Percentiles rank a stretch among this genome's conserved stretches.
Evolutionary conservation across 1,140 invertebrate species (phyloP).

Genomic region (Panagrolaimus sp.): DNA sequence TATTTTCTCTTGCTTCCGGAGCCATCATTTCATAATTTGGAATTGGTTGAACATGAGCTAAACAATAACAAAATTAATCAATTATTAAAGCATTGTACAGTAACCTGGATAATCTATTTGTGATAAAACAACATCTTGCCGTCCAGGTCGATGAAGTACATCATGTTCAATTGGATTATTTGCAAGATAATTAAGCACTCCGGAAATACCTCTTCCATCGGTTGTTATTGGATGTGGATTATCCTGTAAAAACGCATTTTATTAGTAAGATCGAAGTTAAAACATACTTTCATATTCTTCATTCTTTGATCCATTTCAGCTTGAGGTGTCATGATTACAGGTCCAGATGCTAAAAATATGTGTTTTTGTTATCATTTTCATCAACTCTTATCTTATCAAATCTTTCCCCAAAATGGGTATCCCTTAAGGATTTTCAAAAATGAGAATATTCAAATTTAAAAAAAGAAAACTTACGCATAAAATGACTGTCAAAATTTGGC

Average conservation of each 20-base stretch:
- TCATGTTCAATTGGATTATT: slow-evolving; percentile 1
- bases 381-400: no score
- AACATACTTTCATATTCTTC: background rate
- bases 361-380: background rate
- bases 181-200: background rate
- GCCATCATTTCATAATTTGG: no score
- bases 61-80: no score
- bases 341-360: background rate
- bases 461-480: slow-evolving; percentile 5
- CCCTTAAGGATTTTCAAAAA: no score
- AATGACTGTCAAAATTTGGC: background rate
- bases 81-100: no score
- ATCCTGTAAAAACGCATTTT: background rate
- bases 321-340: slow-evolving; percentile 1
- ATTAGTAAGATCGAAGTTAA: no score
- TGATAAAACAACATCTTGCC: background rate
- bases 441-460: no score
- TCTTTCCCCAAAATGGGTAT: no score
- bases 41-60: no score
- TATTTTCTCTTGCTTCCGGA: no score
- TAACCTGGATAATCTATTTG: slow-evolving; percentile 3
- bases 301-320: background rate
- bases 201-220: background rate
- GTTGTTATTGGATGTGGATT: slow-evolving; percentile 3
- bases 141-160: background rate